These are phyloP conservation scores for Pandion haliaetus DNA, from an alignment of 2,113 vertebrate genomes.

Conservation along the genomic window DNA sequence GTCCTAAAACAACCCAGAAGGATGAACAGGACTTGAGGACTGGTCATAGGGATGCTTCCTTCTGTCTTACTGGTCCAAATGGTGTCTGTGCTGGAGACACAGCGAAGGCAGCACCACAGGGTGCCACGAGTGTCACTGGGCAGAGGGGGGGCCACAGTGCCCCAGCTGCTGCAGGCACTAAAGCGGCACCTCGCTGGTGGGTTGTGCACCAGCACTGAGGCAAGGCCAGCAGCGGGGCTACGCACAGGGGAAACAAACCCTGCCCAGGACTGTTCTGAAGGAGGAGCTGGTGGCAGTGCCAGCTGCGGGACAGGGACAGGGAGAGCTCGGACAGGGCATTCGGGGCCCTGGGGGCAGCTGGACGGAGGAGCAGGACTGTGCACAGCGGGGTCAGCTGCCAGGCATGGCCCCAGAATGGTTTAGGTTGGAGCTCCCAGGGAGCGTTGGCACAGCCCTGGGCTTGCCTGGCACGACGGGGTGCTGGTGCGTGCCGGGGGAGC, in stretches of 20 bases:
- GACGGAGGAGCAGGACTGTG: background rate
- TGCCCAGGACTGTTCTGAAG: rapidly evolving
- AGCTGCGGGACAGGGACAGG: rapidly evolving
- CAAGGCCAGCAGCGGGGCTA: too few species aligned
- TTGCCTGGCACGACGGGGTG: background rate
- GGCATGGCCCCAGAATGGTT: background rate
- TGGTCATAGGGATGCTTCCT: background rate
- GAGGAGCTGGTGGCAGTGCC: background rate
- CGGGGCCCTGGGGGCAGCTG: background rate
- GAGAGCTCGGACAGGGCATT: rapidly evolving
- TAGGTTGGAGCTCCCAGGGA: rapidly evolving
- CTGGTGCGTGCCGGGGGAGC: rapidly evolving
- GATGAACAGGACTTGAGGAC: background rate
- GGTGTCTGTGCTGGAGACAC: rapidly evolving
- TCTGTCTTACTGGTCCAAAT: background rate
- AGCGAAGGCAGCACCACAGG: background rate
- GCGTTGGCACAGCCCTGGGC: background rate
- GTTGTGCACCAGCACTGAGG: background rate
- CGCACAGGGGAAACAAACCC: too few species aligned
- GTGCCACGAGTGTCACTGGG: background rate
- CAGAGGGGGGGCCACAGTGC: background rate
- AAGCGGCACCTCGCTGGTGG: too few species aligned
- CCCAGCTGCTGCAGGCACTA: background rate
- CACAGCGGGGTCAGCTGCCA: rapidly evolving
- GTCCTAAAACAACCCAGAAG: background rate